phyloP scores from a whole-genome alignment of 2,888 invertebrate species.

The Dorcus hopei region DNA sequence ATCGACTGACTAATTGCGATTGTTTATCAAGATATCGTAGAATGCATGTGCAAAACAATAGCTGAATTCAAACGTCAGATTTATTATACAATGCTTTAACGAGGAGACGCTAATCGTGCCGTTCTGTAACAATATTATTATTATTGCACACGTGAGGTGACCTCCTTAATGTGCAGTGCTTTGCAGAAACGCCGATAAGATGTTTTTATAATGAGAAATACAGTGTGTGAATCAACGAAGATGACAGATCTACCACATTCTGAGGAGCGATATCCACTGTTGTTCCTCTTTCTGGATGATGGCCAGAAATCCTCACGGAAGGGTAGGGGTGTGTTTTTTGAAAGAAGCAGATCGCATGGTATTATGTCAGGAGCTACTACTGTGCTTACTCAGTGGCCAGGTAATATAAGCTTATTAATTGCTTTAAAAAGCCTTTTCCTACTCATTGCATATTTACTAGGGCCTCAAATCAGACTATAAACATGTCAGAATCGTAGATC shows the following conservation, averaged over 20 bases:
- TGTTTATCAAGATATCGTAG: neutral
- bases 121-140: neutral
- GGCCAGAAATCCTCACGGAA: slow-evolving; percentile 31
- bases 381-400: slow-evolving; percentile 48
- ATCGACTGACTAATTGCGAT: no score
- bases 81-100: slow-evolving; percentile 8
- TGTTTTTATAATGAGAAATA: neutral
- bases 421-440: no score
- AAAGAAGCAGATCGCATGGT: slow-evolving; percentile 39
- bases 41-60: slow-evolving; percentile 2
- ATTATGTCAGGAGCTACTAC: slow-evolving; percentile 44
- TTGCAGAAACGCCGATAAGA: slow-evolving; percentile 2
- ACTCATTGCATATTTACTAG: no score
- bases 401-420: slow-evolving; percentile 31
- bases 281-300: slow-evolving; percentile 42
- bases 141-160: neutral
- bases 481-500: neutral
- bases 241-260: slow-evolving; percentile 18
- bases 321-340: slow-evolving; percentile 35
- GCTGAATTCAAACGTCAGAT: slow-evolving; percentile 3
- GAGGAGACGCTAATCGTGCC: neutral
- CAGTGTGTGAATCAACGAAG: neutral
- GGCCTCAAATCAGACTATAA: neutral
- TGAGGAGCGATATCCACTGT: slow-evolving; percentile 44
- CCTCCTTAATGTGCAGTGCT: slow-evolving; percentile 1